Evolutionary conservation across 2,113 vertebrate genomes (phyloP).

Genomic region (Pomatostomus ruficeps): DNA sequence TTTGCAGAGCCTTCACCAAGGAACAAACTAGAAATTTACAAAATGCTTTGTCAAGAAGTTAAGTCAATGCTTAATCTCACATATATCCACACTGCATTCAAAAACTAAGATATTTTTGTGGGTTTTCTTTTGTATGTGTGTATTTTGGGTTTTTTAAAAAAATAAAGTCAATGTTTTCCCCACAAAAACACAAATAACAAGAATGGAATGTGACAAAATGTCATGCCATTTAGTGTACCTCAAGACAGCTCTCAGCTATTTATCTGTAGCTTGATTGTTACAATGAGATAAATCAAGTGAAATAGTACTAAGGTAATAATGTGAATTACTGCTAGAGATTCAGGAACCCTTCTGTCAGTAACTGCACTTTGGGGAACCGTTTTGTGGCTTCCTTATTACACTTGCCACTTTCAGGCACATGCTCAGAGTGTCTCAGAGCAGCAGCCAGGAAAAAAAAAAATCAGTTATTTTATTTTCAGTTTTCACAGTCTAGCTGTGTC

Average conservation of each 20-base stretch:
- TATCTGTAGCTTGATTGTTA: not conserved
- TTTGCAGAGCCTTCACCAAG: not conserved
- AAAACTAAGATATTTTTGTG: not conserved
- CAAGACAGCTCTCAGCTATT: not conserved
- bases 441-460: not conserved
- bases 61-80: not conserved
- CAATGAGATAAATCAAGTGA: not conserved
- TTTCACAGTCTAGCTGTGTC: not conserved
- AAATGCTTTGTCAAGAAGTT: not conserved
- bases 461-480: not conserved
- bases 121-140: not conserved
- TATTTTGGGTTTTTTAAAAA: not conserved
- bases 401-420: not conserved
- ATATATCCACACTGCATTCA: not conserved
- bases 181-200: not conserved
- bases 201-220: not conserved
- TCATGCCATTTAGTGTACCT: not conserved
- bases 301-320: not conserved
- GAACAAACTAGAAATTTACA: not conserved
- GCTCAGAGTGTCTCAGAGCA: not conserved
- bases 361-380: not conserved
- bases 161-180: not conserved
- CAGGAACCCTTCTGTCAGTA: not conserved
- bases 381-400: not conserved
- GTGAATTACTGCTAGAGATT: not conserved